A percentile compares a stretch with the other conserved stretches of the same genome.
phyloP scores from a whole-genome alignment of 2,113 vertebrate genomes.

The Lepisosteus oculatus region DNA sequence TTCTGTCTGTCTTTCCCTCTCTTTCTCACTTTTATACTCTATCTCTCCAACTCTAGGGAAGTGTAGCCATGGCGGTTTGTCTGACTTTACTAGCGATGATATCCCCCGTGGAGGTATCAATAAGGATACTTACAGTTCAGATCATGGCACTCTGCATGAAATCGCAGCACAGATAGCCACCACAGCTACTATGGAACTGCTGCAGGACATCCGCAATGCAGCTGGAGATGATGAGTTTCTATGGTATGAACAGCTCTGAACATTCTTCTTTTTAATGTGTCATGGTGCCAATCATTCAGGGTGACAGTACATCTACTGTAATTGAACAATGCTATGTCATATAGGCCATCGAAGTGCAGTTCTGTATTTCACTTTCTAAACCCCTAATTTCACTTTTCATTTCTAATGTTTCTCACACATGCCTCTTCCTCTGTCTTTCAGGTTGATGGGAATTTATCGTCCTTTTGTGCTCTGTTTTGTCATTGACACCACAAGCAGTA shows the following conservation, averaged over 20 bases:
- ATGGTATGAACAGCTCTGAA: slow-evolving; percentile 29
- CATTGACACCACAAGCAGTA: slow-evolving; percentile 61
- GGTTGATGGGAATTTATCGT: slow-evolving; percentile 51
- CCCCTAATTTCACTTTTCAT: too few relatives aligned
- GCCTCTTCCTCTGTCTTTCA: slow-evolving; percentile 15
- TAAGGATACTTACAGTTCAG: slow-evolving; percentile 37
- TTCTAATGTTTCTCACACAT: background rate
- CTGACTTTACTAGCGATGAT: slow-evolving; percentile 36
- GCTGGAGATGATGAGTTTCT: slow-evolving; percentile 48
- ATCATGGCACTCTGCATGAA: slow-evolving; percentile 45
- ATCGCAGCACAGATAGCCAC: slow-evolving; percentile 45
- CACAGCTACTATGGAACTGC: slow-evolving; percentile 47
- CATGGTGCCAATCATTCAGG: too few relatives aligned
- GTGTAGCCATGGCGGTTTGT: slow-evolving; percentile 47
- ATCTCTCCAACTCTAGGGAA: slow-evolving; percentile 38
- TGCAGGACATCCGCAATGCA: slow-evolving; percentile 51
- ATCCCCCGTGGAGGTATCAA: slow-evolving; percentile 52
- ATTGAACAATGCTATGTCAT: too few relatives aligned
- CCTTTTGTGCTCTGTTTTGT: slow-evolving; percentile 52
- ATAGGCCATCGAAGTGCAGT: too few relatives aligned
- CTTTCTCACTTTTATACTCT: background rate
- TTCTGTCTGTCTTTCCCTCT: background rate
- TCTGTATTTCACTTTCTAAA: too few relatives aligned
- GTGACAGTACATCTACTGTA: too few relatives aligned
- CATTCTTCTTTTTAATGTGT: too few relatives aligned